Evolutionary conservation across 2,113 vertebrate genomes (phyloP), one percentile per base, ranked within the genome.

Genomic region (Triplophysa dalaica): DNA sequence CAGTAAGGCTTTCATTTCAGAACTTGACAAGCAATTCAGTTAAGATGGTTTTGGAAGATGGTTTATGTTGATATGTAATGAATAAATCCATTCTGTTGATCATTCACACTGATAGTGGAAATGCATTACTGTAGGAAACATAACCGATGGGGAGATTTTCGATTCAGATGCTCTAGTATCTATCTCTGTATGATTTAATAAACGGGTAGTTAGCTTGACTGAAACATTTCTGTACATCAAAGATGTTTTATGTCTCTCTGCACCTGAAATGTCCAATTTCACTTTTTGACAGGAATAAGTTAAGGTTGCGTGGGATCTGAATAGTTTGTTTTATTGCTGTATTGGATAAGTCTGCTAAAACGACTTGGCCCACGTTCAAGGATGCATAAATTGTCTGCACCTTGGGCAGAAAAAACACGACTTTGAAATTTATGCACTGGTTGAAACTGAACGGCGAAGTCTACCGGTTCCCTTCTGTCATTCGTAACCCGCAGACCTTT

Each of bases 321-420:
- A 75, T 65, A 68, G 62, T 67, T 61, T 43, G 79, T 82, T 86
- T 86, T 80, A 85, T 84, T 79, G 67, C 80, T 70, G 70, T 66
- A 86, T 77, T 82, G 82, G 79, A 83, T 82, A 77, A 75, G 70
- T 65, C 84, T 86, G 85, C 82, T 83, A 84, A 76, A 81, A 79
- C 66, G 70, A 80, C 82, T 84, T 85, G 82, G 80, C 77, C 45
- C 66, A 16, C 19, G 41, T 81, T 78, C 82, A 83, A 75, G 68
- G 82, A 78, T 84, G 77, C 70, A 86, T 87, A 87, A 87, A 85
- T 86, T 84, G 85, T 86, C 85, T 88, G 82, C 82, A 26, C 61
- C 79, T 83, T 78, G 64, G 69, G 69, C 82, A 81, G 82, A 64
- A 84, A 84, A 86, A 85, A 86, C 74, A 86, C 69, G 82, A 64